phyloP scores from a whole-genome alignment of 2,113 vertebrate species.

The Pachyramphus minor region DNA sequence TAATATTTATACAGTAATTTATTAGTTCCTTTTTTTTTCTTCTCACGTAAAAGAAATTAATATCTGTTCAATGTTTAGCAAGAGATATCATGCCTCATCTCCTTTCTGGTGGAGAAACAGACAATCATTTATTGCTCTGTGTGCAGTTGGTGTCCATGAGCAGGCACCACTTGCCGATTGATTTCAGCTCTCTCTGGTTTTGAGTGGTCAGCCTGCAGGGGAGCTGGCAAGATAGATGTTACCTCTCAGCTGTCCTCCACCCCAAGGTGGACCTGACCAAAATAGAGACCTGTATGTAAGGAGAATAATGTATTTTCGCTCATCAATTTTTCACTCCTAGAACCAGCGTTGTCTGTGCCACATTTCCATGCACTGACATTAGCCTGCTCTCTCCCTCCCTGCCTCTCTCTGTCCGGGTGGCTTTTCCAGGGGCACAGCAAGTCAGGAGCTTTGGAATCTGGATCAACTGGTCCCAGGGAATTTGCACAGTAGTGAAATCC shows the following conservation, averaged over 20 bases:
- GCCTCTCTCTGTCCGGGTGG: not conserved
- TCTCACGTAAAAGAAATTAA: not conserved
- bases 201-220: not conserved
- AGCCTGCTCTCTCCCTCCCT: not conserved
- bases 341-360: rapidly evolving
- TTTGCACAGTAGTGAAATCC: not conserved
- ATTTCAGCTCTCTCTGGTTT: not conserved
- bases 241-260: not conserved
- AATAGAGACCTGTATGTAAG: not conserved
- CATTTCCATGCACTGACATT: rapidly evolving
- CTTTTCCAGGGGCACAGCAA: not conserved
- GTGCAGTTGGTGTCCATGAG: not conserved
- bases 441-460: not conserved
- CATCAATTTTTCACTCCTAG: not conserved
- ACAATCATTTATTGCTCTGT: not conserved
- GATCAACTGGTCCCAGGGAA: not conserved
- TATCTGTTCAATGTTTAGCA: not conserved
- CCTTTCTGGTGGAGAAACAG: not conserved
- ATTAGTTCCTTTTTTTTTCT: not conserved
- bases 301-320: not conserved
- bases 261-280: not conserved
- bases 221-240: not conserved
- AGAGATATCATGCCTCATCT: not conserved
- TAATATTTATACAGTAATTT: not conserved
- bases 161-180: rapidly evolving